Conservation (phyloP, 2,113 vertebrate species). For the Channa argus region DNA sequence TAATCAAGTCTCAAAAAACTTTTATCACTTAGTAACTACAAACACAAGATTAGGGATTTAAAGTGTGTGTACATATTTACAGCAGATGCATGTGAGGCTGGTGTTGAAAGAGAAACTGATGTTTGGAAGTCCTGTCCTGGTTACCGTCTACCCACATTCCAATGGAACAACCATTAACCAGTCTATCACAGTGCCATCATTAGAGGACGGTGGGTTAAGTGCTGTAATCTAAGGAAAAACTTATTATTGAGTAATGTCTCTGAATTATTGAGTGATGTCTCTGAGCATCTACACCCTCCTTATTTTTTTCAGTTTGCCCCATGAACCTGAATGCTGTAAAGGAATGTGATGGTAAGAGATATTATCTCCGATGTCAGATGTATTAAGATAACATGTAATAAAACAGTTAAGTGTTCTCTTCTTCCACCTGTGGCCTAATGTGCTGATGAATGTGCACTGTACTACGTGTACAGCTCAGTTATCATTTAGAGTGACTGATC, state of each 20-base stretch:
- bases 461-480: neutral
- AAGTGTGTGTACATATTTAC: neutral
- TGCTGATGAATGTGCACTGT: neutral
- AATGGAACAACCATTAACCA: neutral
- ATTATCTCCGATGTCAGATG: neutral
- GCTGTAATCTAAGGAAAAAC: neutral
- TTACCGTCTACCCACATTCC: slow-evolving; percentile 28
- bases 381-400: neutral
- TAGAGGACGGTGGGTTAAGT: slow-evolving; percentile 63
- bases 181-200: slow-evolving; percentile 62
- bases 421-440: neutral
- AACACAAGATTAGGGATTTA: neutral
- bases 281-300: neutral
- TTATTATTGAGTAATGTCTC: neutral
- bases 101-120: slow-evolving; percentile 52
- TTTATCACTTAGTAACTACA: too few relatives aligned
- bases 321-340: slow-evolving; percentile 11
- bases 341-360: slow-evolving; percentile 71
- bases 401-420: neutral
- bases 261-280: neutral
- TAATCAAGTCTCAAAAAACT: too few relatives aligned
- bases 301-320: slow-evolving; percentile 74
- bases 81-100: slow-evolving; percentile 58
- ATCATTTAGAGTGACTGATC: slow-evolving; percentile 5
- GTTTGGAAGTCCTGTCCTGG: slow-evolving; percentile 62